Percentiles rank a stretch among this genome's conserved stretches.
phyloP scores from a whole-genome alignment of 2,113 vertebrate genomes.

The Platysteira castanea region DNA sequence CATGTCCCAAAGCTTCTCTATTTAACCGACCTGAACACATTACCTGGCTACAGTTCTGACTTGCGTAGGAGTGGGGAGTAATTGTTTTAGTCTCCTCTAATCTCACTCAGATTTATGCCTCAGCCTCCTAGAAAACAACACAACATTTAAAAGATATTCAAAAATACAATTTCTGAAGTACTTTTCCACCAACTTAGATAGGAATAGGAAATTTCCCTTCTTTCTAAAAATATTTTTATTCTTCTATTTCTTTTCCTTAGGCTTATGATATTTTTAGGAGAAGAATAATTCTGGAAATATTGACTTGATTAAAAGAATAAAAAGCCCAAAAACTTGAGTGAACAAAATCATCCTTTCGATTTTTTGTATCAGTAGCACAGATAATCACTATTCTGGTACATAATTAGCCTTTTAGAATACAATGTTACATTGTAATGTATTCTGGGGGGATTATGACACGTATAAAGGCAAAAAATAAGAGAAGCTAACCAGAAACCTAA shows the following conservation, averaged over 20 bases:
- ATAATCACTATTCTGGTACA: not conserved
- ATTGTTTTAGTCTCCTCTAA: not conserved
- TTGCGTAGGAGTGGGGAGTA: fast-evolving
- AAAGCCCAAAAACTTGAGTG: not conserved
- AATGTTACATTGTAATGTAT: not conserved
- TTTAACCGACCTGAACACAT: not conserved
- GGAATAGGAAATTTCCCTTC: not conserved
- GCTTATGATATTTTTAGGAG: not conserved
- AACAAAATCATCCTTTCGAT: not conserved
- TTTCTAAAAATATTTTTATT: not conserved
- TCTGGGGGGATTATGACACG: not conserved
- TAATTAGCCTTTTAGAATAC: not conserved
- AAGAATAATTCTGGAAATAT: not conserved
- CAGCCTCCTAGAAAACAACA: not conserved
- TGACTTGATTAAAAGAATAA: not conserved
- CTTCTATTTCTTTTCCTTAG: not conserved
- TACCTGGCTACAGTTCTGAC: not conserved
- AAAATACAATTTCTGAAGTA: not conserved
- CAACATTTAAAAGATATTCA: not conserved
- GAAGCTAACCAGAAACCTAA: not conserved
- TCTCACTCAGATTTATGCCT: not conserved
- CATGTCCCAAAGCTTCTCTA: not conserved
- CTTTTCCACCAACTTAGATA: not conserved
- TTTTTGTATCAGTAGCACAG: not conserved
- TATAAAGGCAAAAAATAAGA: not conserved